A percentile compares a stretch with the other conserved stretches of the same genome.
phyloP scores from a whole-genome alignment of 2,888 invertebrate genomes.

The Melinaea menophilus region DNA sequence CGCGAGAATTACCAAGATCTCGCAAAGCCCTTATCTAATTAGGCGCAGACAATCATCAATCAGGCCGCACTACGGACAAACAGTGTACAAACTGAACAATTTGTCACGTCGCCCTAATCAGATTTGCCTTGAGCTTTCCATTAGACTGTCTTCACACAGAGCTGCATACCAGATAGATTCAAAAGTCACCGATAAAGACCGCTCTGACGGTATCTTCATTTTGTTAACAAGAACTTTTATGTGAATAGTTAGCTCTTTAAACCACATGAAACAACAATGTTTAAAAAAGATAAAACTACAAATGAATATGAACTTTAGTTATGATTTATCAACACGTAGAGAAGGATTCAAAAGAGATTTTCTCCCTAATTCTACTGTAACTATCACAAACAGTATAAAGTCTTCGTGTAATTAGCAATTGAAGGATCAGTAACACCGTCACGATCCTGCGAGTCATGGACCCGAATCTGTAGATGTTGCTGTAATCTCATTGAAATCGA shows the following conservation, averaged over 20 bases:
- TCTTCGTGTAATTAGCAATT: conserved; percentile 22
- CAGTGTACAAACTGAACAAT: conserved; percentile 45
- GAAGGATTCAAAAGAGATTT: neutral
- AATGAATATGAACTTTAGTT: too few relatives aligned
- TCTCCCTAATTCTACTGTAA: conserved; percentile 22
- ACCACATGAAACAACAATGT: too few relatives aligned
- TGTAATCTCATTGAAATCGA: conserved; percentile 21
- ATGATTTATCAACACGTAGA: neutral
- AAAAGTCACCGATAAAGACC: neutral
- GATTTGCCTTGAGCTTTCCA: conserved; percentile 29
- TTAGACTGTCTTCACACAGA: conserved; percentile 15
- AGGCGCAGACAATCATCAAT: conserved; percentile 53
- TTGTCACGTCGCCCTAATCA: conserved; percentile 42
- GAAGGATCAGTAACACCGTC: conserved; percentile 17
- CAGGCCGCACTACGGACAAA: conserved; percentile 42
- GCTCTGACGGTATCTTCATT: too few relatives aligned
- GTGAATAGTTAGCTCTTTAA: too few relatives aligned
- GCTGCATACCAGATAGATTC: conserved; percentile 7
- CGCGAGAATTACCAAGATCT: conserved; percentile 32
- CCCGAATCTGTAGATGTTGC: conserved; percentile 13
- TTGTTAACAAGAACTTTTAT: too few relatives aligned
- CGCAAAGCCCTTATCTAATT: conserved; percentile 50
- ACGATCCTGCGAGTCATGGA: conserved; percentile 17
- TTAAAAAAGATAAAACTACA: too few relatives aligned
- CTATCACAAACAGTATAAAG: conserved; percentile 23